Conservation (phyloP, 2,797 vertebrate genomes). For the Anguilla pacifica region DNA sequence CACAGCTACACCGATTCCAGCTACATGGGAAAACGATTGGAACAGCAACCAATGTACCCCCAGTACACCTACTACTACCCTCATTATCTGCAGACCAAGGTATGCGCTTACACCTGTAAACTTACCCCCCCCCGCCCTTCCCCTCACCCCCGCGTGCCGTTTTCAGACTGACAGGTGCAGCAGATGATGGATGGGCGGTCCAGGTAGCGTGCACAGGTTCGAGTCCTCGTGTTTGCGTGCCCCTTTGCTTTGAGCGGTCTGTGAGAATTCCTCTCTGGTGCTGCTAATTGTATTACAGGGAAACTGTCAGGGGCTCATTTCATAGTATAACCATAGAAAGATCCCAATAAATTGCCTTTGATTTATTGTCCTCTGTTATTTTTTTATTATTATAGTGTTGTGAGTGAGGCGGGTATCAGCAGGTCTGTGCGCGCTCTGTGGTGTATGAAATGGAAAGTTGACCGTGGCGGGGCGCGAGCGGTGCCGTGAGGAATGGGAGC, state of each 20-base stretch:
- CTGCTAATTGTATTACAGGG: neutral
- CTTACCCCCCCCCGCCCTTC: neutral
- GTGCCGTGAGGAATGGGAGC: neutral
- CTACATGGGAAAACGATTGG: conserved; percentile 99
- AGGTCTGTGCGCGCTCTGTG: neutral
- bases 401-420: neutral
- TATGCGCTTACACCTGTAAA: conserved; percentile 59
- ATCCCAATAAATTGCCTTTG: neutral
- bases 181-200: neutral
- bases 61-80: conserved; percentile 99
- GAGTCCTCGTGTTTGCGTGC: neutral
- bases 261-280: neutral
- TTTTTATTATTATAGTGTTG: neutral
- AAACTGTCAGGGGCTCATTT: neutral
- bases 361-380: neutral
- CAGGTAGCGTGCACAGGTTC: neutral
- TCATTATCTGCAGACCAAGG: conserved; percentile 96
- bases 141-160: neutral
- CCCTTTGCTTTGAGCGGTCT: neutral
- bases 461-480: neutral
- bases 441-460: neutral
- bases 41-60: conserved; percentile 99
- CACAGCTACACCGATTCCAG: conserved; percentile 90
- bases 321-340: neutral
- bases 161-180: neutral